Evolutionary conservation across 2,888 invertebrate genomes (phyloP).

Genomic region (Hirtodrosophila alboralis): DNA sequence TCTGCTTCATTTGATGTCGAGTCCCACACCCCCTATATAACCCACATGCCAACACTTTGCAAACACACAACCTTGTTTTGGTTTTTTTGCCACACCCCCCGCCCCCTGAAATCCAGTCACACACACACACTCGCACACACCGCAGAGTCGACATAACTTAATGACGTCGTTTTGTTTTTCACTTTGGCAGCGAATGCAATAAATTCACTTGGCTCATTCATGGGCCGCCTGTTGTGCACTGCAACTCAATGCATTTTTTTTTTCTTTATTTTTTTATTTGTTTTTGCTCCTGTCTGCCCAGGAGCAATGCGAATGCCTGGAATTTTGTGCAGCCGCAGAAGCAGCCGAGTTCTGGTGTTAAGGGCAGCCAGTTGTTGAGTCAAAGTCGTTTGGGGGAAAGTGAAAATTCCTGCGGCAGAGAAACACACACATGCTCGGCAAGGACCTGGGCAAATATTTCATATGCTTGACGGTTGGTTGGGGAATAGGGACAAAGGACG

Average conservation of each 20-base stretch:
- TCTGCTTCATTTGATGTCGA: no score
- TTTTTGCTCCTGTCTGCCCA: conserved; percentile 37
- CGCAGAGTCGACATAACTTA: conserved; percentile 68
- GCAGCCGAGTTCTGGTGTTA: conserved; percentile 11
- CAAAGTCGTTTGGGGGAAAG: conserved; percentile 56
- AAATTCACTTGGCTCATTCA: conserved; percentile 60
- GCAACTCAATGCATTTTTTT: conserved; percentile 37
- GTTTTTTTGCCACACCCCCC: conserved; percentile 13
- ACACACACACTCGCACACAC: conserved; percentile 26
- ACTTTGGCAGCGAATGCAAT: conserved; percentile 70
- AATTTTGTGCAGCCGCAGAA: conserved; percentile 50
- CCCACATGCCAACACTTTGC: conserved; percentile 3
- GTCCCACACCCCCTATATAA: neutral
- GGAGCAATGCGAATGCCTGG: conserved; percentile 55
- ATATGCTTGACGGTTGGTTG: conserved; percentile 37
- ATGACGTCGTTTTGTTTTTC: conserved; percentile 78
- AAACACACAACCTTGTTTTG: conserved; percentile 14
- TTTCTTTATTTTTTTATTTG: no score
- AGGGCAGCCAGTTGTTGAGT: conserved; percentile 20
- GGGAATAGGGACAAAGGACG: conserved; percentile 9
- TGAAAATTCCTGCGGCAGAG: conserved; percentile 66
- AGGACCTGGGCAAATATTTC: conserved; percentile 59
- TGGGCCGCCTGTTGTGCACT: conserved; percentile 28
- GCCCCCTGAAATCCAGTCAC: conserved; percentile 8
- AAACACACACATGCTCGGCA: conserved; percentile 25